Base-by-base conservation (phyloP, 2,113 vertebrate genomes). In the Prietella phreatophila region DNA sequence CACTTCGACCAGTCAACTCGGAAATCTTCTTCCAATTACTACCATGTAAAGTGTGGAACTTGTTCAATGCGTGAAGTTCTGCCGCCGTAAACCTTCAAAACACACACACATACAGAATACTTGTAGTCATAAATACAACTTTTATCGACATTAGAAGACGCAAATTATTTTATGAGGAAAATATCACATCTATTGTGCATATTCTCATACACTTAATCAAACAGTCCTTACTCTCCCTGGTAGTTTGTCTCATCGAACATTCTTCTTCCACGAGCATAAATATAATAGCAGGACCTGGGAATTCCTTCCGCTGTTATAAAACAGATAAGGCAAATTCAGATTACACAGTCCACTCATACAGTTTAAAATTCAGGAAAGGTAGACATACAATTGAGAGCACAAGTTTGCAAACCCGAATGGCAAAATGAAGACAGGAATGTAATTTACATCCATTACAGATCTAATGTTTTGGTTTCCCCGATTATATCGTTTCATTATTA, bases 1-100 rank as follows among this genome's bases (percentile, higher is more conserved):
- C 0, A n/a, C 95, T 96, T 58, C 95, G 94, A 30, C 84, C 92
- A 78, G 92, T 95, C 85, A 92, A 89, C 67, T 89, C 7, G 3
- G 94, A 86, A 61, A 96, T 95, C 8, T 0, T 75, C 39, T 33
- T 91, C 95, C 95, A 96, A 56, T 94, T 47, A 82, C 92, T 94
- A 2, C 95, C 95, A 22, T 95, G 83, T 71, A 92, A 80, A 7
- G 25, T 86, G 6, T 96, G 93, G 0, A 93, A n/a, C 83, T 91
- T 93, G 0, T 42, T 13, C 58, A 96, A 84, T 1, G 22, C 17
- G 0, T 6, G 6, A 0, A 93, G 0, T 88, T 96, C 95, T 4
- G 91, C 85, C 20, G 93, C 56, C 0, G 93, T 89, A 91, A 93
- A 96, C 90, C 95, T 96, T 86, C 5, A 47, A 47, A 47, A 47